Conservation (phyloP, 2,113 vertebrate genomes). For the Myrmecophaga tridactyla region DNA sequence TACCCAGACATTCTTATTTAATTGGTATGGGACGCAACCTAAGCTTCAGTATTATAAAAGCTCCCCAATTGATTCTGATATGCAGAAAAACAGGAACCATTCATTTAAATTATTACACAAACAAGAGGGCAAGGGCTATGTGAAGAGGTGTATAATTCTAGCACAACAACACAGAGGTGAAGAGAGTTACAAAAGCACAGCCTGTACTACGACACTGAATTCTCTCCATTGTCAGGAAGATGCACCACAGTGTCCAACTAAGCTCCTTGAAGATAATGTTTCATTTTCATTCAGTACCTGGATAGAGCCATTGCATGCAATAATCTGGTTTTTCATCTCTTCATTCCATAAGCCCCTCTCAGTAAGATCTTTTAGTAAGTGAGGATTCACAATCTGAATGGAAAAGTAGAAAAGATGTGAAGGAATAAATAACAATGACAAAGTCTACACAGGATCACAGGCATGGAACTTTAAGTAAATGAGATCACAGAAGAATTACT, state of each 20-base stretch:
- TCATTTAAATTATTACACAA: conserved; percentile 14
- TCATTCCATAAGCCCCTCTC: conserved; percentile 94
- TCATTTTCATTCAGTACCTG: conserved; percentile 84
- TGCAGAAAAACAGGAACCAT: not conserved
- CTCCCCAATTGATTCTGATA: not conserved
- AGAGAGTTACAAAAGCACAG: not conserved
- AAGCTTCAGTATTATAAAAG: conserved; percentile 44
- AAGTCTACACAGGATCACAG: not conserved
- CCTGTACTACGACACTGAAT: not conserved
- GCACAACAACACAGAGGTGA: not conserved
- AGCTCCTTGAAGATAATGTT: not conserved
- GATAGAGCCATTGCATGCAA: conserved; percentile 94
- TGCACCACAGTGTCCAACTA: not conserved
- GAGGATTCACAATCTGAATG: conserved; percentile 94
- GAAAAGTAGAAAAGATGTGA: conserved; percentile 13
- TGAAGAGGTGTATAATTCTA: not conserved
- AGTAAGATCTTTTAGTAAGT: conserved; percentile 96
- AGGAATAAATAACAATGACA: not conserved
- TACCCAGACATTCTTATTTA: conserved; percentile 17
- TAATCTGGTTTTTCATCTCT: conserved; percentile 98
- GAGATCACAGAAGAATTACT: conserved; percentile 31
- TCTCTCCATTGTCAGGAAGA: not conserved
- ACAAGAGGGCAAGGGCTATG: not conserved
- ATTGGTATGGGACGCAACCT: not conserved
- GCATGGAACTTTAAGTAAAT: conserved; percentile 5